phyloP scores from a whole-genome alignment of 2,113 vertebrate genomes.

The Eurypyga helias region DNA sequence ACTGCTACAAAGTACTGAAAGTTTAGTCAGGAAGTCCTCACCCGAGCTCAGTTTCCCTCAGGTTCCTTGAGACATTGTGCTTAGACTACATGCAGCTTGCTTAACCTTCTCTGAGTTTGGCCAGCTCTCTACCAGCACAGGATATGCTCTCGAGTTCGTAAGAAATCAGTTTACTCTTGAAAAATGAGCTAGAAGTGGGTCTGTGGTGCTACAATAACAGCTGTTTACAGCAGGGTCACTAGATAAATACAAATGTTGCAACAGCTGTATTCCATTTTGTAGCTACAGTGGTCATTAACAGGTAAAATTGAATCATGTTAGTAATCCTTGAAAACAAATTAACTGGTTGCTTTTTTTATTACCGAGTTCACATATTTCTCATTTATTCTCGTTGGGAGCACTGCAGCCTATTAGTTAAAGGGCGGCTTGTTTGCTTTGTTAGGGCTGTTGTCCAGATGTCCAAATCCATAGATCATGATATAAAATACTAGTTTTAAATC shows the following conservation, averaged over 20 bases:
- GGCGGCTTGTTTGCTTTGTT: neutral
- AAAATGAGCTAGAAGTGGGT: neutral
- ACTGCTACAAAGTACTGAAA: neutral
- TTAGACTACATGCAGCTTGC: neutral
- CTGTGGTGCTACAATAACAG: neutral
- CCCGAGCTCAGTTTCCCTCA: neutral
- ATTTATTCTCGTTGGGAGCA: neutral
- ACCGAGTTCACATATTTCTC: neutral
- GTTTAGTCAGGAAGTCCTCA: neutral
- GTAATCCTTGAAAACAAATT: conserved; percentile 4
- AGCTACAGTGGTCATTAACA: neutral
- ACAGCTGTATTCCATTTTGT: neutral
- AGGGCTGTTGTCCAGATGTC: neutral
- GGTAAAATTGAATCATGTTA: neutral
- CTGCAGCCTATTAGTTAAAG: neutral
- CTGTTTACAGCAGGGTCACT: neutral
- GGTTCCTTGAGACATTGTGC: neutral
- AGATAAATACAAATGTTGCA: neutral
- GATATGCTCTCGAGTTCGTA: neutral
- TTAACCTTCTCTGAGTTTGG: neutral
- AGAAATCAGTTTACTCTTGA: neutral
- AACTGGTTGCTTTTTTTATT: neutral
- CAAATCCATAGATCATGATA: neutral
- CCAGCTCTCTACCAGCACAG: neutral
- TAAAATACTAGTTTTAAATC: neutral